phyloP scores from a whole-genome alignment of 2,888 invertebrate genomes.

The Melipona bicolor region DNA sequence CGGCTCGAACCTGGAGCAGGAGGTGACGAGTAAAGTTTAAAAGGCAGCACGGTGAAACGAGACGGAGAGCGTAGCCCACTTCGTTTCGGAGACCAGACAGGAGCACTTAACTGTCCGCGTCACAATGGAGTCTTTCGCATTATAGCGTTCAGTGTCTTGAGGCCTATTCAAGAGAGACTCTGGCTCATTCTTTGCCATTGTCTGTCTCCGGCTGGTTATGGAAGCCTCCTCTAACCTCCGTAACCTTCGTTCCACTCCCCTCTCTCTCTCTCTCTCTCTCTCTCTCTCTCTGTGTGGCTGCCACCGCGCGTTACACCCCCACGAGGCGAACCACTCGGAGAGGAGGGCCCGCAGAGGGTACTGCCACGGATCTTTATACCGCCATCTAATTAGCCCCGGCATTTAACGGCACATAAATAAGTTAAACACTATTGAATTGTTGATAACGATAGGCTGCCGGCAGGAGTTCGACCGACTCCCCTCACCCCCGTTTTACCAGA shows the following conservation, averaged over 20 bases:
- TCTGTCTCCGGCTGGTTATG: conserved; percentile 80
- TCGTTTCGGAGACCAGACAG: conserved; percentile 79
- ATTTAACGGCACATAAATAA: conserved; percentile 80
- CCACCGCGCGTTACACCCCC: conserved; percentile 60
- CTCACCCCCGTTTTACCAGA: conserved; percentile 37
- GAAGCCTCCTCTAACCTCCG: conserved; percentile 74
- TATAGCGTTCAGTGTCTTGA: conserved; percentile 82
- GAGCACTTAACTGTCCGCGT: conserved; percentile 82
- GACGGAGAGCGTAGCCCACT: conserved; percentile 73
- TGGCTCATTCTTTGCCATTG: conserved; percentile 81
- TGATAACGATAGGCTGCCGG: conserved; percentile 72
- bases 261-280: neutral
- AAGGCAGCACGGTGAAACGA: conserved; percentile 37
- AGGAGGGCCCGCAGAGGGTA: conserved; percentile 69
- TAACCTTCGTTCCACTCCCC: conserved; percentile 60
- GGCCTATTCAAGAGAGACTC: conserved; percentile 81
- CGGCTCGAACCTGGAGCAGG: conserved; percentile 38
- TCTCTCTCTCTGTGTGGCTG: neutral
- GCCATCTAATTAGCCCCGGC: conserved; percentile 81
- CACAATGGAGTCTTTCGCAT: conserved; percentile 82
- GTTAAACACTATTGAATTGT: conserved; percentile 78
- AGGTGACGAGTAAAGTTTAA: conserved; percentile 54
- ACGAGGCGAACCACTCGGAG: conserved; percentile 67
- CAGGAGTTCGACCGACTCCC: conserved; percentile 44
- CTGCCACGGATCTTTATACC: conserved; percentile 73